Conservation (phyloP, 2,113 vertebrate genomes). For the Ancistrus triradiatus region DNA sequence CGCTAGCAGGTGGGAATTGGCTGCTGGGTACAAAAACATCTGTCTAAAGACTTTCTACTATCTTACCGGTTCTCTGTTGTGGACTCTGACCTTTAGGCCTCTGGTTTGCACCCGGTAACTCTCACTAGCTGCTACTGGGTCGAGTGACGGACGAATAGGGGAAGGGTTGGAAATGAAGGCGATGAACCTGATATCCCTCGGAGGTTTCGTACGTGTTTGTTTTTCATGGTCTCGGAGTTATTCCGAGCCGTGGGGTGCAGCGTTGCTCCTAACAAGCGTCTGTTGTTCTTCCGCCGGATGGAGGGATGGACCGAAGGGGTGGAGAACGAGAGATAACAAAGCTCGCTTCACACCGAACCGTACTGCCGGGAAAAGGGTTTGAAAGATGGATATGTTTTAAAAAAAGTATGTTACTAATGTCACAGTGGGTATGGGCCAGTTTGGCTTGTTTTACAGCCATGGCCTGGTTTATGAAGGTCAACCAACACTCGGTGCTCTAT, state of each 20-base stretch:
- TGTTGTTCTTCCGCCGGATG: slow-evolving; percentile 37
- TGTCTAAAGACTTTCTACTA: too few species aligned
- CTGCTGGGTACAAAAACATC: too few species aligned
- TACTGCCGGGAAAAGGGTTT: slow-evolving; percentile 32
- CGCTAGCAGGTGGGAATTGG: too few species aligned
- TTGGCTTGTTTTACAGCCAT: too few species aligned
- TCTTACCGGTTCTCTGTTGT: background rate
- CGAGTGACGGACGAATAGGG: slow-evolving; percentile 8
- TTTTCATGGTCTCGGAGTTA: slow-evolving; percentile 32
- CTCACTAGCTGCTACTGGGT: slow-evolving; percentile 33
- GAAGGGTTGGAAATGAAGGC: slow-evolving; percentile 26
- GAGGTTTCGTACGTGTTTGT: slow-evolving; percentile 40
- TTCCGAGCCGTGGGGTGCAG: slow-evolving; percentile 18
- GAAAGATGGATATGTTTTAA: too few species aligned
- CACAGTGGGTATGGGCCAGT: too few species aligned
- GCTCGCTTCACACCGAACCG: too few species aligned
- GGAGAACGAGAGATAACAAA: too few species aligned
- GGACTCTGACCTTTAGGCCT: background rate
- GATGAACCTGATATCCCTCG: slow-evolving; percentile 42
- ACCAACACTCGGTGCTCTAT: too few species aligned
- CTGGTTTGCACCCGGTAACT: too few species aligned
- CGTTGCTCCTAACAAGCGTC: slow-evolving; percentile 25
- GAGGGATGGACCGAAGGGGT: slow-evolving; percentile 16
- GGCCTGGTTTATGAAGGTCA: too few species aligned
- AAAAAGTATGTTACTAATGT: too few species aligned